A percentile compares a stretch with the other conserved stretches of the same genome.
Conservation (phyloP, 2,888 invertebrate species). For the Cheilosia urbana region DNA sequence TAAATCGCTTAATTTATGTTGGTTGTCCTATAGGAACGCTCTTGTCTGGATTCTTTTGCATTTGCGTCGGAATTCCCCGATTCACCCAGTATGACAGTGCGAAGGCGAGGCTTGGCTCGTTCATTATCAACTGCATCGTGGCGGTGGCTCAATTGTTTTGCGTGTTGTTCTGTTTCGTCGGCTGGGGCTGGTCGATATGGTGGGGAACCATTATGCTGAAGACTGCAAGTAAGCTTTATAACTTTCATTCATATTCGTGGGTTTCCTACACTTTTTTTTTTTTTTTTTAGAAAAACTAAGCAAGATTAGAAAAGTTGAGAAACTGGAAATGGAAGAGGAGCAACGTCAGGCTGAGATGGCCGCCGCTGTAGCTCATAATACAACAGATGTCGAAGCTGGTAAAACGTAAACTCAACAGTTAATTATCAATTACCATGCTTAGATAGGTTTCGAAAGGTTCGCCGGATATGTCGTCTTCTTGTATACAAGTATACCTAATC, state of each 20-base stretch:
- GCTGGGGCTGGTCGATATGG: constrained; percentile 99
- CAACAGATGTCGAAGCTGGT: constrained; percentile 84
- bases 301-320: constrained; percentile 86
- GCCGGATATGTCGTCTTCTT: background rate
- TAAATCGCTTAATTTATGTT: background rate
- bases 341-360: constrained; percentile 83
- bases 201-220: constrained; percentile 98
- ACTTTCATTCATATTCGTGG: background rate
- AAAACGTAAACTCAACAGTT: constrained; percentile 73
- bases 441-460: background rate
- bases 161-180: constrained; percentile 95
- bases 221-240: constrained; percentile 90
- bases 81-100: constrained; percentile 92
- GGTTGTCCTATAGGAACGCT: constrained; percentile 90
- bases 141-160: constrained; percentile 96
- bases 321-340: constrained; percentile 84
- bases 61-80: constrained; percentile 95
- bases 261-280: background rate
- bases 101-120: constrained; percentile 90
- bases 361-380: constrained; percentile 83
- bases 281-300: constrained; percentile 86
- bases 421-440: background rate
- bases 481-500: background rate
- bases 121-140: constrained; percentile 93
- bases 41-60: constrained; percentile 93